Conservation (phyloP, 2,113 vertebrate genomes). For the Neolamprologus variostigma region DNA sequence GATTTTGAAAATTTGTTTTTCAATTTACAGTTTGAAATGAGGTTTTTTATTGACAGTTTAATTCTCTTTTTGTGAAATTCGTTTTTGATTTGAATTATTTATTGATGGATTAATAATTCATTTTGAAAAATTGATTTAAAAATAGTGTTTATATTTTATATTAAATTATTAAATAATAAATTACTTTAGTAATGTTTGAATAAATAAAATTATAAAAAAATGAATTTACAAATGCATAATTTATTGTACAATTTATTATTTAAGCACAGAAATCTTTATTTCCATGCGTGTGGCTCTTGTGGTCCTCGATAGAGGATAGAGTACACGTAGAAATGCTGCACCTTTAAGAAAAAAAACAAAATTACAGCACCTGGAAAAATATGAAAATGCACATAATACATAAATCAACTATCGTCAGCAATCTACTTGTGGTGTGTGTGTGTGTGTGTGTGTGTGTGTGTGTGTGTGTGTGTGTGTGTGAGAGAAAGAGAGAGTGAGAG, state of each 20-base stretch:
- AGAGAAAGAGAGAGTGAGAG: neutral
- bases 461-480: too few relatives aligned
- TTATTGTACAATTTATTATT: neutral
- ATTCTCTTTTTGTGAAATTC: neutral
- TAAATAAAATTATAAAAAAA: neutral
- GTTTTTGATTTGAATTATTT: neutral
- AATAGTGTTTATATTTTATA: neutral
- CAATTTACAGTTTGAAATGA: neutral
- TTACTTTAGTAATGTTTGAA: neutral
- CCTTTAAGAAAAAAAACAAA: neutral
- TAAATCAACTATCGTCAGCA: neutral
- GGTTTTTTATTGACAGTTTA: neutral
- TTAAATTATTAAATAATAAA: neutral
- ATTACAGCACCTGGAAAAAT: neutral
- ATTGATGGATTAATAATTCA: neutral
- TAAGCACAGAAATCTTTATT: neutral
- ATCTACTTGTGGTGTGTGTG: neutral
- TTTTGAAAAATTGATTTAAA: neutral
- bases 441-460: too few relatives aligned
- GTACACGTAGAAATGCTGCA: neutral
- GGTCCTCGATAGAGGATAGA: neutral
- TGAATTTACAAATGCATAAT: neutral
- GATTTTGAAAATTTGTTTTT: neutral
- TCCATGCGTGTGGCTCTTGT: neutral
- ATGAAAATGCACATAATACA: neutral